Base-by-base conservation (phyloP, 2,797 vertebrate species). In the Hemitrygon akajei region DNA sequence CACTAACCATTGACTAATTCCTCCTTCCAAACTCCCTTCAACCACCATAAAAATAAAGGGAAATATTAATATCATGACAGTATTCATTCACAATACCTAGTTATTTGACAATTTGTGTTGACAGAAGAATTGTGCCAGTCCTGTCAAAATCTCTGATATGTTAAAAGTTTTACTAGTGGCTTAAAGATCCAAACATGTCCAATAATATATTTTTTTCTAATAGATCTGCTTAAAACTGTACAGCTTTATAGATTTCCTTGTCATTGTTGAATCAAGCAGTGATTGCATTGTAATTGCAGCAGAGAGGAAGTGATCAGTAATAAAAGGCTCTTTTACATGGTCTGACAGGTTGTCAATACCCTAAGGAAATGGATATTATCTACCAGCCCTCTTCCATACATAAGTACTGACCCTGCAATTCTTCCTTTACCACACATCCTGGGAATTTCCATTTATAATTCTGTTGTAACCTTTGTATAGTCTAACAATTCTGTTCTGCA, bases 341-440 rank as follows among this genome's bases (percentile, higher is more conserved):
- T 89, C 94, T 95, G 95, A 94, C 94, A 94, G 94, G 86, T 94
- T 95, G 94, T 94, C 37, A 63, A 95, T 94, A 94, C 30, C 6
- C 40, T 16, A 40, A 94, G 94, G 95, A 94, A 95, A 94, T 94
- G 95, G 93, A 94, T 94, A 94, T 94, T 84, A 94, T 94, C 94
- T 93, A 94, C 93, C 94, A 93, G 25, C 14, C 40, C 40, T 56
- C 69, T 76, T 76, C 91, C 71, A 56, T 76, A 93, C 91, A 56
- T 58, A 73, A n/a, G 91, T 76, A 93, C 91, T 93, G 73, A 58
- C 27, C 27, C 91, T 93, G 91, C 71, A 93, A 93, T 93, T 76
- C 73, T 76, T 93, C 91, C 91, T 73, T 93, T 93, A 93, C 71
- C 73, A 58, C 47, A 93, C 91, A 93, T 93, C 91, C 71, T 93